Conservation (phyloP, 1,140 invertebrate genomes). For the Bradysia coprophila region DNA sequence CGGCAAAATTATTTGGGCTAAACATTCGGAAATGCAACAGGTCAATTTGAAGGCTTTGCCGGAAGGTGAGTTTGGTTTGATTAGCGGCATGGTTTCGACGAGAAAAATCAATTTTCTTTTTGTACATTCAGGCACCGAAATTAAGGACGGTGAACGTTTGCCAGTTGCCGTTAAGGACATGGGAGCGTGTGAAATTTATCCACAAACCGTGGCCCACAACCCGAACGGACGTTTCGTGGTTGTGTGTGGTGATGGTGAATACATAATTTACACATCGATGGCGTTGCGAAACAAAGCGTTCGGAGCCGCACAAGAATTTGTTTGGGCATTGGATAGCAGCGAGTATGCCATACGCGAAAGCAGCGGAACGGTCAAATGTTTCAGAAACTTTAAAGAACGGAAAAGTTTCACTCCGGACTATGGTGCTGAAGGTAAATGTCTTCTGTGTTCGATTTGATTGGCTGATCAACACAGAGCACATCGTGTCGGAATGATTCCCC, state of each 20-base stretch:
- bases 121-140: slow-evolving; percentile 31
- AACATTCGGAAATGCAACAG: slow-evolving; percentile 95
- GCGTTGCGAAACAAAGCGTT: slow-evolving; percentile 96
- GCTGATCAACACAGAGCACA: too few relatives aligned
- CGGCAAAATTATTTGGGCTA: slow-evolving; percentile 97
- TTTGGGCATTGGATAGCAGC: slow-evolving; percentile 94
- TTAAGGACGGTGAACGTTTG: slow-evolving; percentile 83
- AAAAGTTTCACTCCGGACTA: slow-evolving; percentile 91
- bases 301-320: slow-evolving; percentile 95
- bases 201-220: slow-evolving; percentile 95
- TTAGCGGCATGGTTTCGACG: not conserved
- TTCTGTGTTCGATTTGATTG: too few relatives aligned
- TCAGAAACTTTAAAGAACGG: slow-evolving; percentile 97
- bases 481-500: slow-evolving; percentile 4
- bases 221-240: slow-evolving; percentile 98
- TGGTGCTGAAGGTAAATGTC: slow-evolving; percentile 76
- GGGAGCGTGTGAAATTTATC: slow-evolving; percentile 99
- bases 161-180: slow-evolving; percentile 93
- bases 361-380: slow-evolving; percentile 77
- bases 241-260: slow-evolving; percentile 98
- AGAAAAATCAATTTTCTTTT: slow-evolving; percentile 15
- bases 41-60: slow-evolving; percentile 80
- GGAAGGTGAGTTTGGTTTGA: slow-evolving; percentile 31
- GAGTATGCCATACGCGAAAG: slow-evolving; percentile 89
- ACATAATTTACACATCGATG: slow-evolving; percentile 99